Conservation (phyloP, 2,797 vertebrate species). For the Huso huso region DNA sequence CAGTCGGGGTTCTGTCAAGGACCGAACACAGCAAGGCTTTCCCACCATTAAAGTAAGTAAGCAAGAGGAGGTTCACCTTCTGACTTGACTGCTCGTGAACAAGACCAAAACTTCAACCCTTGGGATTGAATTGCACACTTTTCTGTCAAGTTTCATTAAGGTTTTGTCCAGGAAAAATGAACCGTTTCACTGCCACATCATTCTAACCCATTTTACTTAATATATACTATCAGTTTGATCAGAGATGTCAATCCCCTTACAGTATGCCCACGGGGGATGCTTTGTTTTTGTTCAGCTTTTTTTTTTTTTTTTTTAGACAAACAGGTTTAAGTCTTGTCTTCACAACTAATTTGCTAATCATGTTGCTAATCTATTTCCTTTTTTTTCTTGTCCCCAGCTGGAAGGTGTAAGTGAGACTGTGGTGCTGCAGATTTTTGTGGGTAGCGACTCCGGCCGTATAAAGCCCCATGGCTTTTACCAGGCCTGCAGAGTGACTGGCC, state of each 20-base stretch:
- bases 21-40: constrained; percentile 91
- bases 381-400: constrained; percentile 54
- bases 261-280: no score
- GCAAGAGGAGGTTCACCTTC: no score
- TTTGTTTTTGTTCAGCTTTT: no score
- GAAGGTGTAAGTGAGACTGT: constrained; percentile 90
- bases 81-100: no score
- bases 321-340: no score
- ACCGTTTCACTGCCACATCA: no score
- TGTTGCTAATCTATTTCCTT: background rate
- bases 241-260: no score
- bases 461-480: constrained; percentile 98
- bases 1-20: constrained; percentile 94
- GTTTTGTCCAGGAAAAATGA: background rate
- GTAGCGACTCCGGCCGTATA: constrained; percentile 88
- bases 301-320: no score
- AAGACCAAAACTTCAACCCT: no score
- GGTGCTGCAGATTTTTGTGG: constrained; percentile 90
- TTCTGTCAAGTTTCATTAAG: background rate
- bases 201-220: no score
- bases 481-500: constrained; percentile 89
- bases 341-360: no score
- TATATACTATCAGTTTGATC: no score
- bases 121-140: background rate
- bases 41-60: constrained; percentile 84